Conservation (phyloP, 1,140 invertebrate species). For the Penaeus vannamei region DNA sequence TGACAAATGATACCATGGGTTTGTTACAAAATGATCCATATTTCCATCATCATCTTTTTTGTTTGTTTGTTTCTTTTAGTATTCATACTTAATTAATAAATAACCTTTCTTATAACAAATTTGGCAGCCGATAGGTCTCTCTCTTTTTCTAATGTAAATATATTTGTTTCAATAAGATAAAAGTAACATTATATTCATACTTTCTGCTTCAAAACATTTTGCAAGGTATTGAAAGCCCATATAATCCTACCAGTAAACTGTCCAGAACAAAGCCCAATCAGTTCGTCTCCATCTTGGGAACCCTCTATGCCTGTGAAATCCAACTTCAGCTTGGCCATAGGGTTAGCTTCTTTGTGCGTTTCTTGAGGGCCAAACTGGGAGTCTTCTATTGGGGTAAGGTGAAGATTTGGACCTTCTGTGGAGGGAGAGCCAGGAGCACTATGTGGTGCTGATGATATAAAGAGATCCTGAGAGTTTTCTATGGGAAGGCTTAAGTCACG, state of each 20-base stretch:
- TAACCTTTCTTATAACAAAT: too few relatives aligned
- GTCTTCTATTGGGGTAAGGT: slow-evolving; percentile 44
- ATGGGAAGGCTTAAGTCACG: slow-evolving; percentile 44
- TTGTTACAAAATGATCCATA: too few relatives aligned
- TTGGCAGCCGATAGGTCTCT: too few relatives aligned
- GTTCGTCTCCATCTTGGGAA: slow-evolving; percentile 45
- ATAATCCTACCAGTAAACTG: slow-evolving; percentile 47
- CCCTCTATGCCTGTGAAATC: slow-evolving; percentile 34
- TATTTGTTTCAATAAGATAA: too few relatives aligned
- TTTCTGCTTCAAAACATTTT: too few relatives aligned
- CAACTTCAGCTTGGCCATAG: slow-evolving; percentile 17
- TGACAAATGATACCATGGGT: too few relatives aligned
- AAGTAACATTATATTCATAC: too few relatives aligned
- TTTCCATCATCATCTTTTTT: too few relatives aligned
- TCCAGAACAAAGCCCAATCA: slow-evolving; percentile 57
- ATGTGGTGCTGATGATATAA: not conserved
- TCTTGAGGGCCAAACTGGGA: slow-evolving; percentile 44
- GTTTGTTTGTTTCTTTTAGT: too few relatives aligned
- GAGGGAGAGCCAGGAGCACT: not conserved
- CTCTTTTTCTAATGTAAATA: too few relatives aligned
- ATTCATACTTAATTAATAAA: too few relatives aligned
- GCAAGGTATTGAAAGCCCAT: too few relatives aligned
- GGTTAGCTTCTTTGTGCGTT: slow-evolving; percentile 20
- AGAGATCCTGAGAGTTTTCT: slow-evolving; percentile 42
- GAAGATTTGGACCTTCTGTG: slow-evolving; percentile 10